These are phyloP conservation scores for Enoplosus armatus DNA, from an alignment of 2,797 vertebrate species.

Conservation along the genomic window DNA sequence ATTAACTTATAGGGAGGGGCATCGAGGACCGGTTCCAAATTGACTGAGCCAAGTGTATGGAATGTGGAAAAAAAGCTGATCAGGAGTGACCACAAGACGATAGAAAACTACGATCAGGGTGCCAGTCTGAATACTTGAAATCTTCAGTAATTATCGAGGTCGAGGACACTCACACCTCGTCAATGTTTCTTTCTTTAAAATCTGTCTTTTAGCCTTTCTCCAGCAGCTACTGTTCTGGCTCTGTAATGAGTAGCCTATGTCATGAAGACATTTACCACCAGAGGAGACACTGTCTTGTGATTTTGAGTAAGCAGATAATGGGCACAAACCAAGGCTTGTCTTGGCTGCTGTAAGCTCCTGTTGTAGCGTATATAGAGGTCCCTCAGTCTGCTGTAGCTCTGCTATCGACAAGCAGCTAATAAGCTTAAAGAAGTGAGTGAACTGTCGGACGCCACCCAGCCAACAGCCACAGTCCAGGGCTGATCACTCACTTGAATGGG, in stretches of 20 bases:
- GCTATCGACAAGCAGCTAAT: slow-evolving; percentile 50
- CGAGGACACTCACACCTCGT: neutral
- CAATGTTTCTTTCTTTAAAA: neutral
- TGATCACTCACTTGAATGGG: neutral
- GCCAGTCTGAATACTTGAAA: neutral
- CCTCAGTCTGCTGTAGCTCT: slow-evolving; percentile 16
- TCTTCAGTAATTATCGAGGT: neutral
- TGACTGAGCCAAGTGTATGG: no score
- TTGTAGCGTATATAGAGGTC: slow-evolving; percentile 12
- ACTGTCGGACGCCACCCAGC: slow-evolving; percentile 19
- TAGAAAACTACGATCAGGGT: neutral
- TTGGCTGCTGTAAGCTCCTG: slow-evolving; percentile 42
- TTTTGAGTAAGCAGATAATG: slow-evolving; percentile 35
- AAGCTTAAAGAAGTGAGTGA: slow-evolving; percentile 48
- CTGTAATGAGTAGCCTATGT: neutral
- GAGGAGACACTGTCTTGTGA: slow-evolving; percentile 28
- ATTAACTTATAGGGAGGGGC: no score
- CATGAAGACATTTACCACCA: neutral
- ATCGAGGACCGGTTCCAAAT: no score
- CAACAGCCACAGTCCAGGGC: neutral
- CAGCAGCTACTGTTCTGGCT: neutral
- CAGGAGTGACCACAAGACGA: neutral
- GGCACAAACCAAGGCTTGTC: slow-evolving; percentile 32
- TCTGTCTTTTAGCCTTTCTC: neutral
- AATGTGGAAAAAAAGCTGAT: neutral